Evolutionary conservation across 2,888 invertebrate species (phyloP), one percentile per base, ranked within the genome.

Genomic region (Phortica magna): DNA sequence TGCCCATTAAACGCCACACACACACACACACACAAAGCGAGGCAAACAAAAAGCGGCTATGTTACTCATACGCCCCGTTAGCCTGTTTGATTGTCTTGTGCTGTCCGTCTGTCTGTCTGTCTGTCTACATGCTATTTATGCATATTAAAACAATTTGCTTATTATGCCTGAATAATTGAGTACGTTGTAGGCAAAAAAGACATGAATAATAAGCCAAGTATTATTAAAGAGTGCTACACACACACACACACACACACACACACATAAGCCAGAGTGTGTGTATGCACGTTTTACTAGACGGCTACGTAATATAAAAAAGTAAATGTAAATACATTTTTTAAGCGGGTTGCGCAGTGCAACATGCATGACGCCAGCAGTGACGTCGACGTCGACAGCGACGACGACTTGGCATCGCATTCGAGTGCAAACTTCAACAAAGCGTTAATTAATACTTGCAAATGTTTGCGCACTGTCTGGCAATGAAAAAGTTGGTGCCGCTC

Each of bases 381-480:
- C 57, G 7, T 41, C 22, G 70, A 55, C 59, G 41, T 14, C 42
- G 41, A 59, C 41, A 19, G 59, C 17, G 57, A 14, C 19, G 19
- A 68, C 19, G 67, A 76, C 59, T 73, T 76, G 82, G 84, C 85
- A 88, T 84, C 85, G 87, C 83, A 67, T 42, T 67, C 64, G 64
- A 85, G 85, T 83, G 82, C 87, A 85, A 85, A 85, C 88, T 85
- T 88, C 85, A 85, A 83, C 87, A 88, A 85, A 84, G 87, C 83
- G 86, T 85, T 88, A 90, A 89, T 89, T 89, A 89, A 88, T 89
- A 89, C 89, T 83, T 83, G 84, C 85, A 83, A 88, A 89, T 90
- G 87, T 89, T 89, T 89, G 89, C 83, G 83, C 88, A 88, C 81
- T 82, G 89, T 89, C 89, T 89, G 90, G 89, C 86, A 87, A 86